Evolutionary conservation across 2,888 invertebrate species (phyloP).

Genomic region (Caenorhabditis macrosperma): DNA sequence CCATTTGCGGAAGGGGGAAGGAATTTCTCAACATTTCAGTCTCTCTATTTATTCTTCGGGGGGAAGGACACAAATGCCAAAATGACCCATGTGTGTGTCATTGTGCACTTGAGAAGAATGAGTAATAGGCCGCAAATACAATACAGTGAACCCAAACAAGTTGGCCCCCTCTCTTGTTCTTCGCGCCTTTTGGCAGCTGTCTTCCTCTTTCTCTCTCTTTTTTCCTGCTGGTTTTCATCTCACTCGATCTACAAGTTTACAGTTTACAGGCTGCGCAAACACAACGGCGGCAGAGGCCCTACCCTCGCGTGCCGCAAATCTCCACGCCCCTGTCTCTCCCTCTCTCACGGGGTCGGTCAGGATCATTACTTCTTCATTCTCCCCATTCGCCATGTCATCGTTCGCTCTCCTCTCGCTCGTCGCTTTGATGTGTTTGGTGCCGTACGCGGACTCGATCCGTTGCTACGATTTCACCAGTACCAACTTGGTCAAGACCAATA

Average conservation of each 20-base stretch:
- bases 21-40: conserved; percentile 17
- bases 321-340: conserved; percentile 10
- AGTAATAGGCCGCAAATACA: conserved; percentile 42
- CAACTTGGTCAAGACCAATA: conserved; percentile 46
- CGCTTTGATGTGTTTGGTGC: conserved; percentile 43
- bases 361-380: conserved; percentile 29
- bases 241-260: conserved; percentile 37
- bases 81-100: too few species aligned
- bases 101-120: conserved; percentile 47
- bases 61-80: conserved; percentile 37
- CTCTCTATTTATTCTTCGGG: conserved; percentile 10
- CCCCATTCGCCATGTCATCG: conserved; percentile 22
- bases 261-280: conserved; percentile 59
- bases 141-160: conserved; percentile 21
- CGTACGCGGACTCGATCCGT: conserved; percentile 56
- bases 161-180: conserved; percentile 18
- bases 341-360: too few species aligned
- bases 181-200: conserved; percentile 27
- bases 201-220: not conserved
- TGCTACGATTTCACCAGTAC: conserved; percentile 66
- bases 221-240: not conserved
- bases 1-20: conserved; percentile 4
- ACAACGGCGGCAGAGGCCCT: conserved; percentile 22
- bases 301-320: conserved; percentile 8
- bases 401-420: conserved; percentile 37